These are phyloP conservation scores for Iguana delicatissima DNA, from an alignment of 2,797 vertebrate species.

Conservation along the genomic window DNA sequence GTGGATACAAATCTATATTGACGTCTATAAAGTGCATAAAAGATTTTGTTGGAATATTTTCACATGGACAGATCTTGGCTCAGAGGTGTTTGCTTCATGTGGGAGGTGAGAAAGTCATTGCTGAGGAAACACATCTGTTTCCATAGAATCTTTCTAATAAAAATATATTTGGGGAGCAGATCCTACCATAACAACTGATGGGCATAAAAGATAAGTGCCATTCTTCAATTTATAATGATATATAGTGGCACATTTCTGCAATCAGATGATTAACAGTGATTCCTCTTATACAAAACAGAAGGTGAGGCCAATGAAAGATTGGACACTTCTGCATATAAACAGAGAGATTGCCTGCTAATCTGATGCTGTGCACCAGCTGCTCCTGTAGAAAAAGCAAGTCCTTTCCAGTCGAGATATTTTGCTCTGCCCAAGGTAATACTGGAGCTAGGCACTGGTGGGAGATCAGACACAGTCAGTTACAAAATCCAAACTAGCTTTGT, in stretches of 20 bases:
- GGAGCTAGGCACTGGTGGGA: neutral
- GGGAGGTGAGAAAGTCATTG: neutral
- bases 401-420: fast-evolving
- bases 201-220: neutral
- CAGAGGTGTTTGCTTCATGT: fast-evolving
- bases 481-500: neutral
- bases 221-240: neutral
- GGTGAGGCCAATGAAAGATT: neutral
- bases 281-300: neutral
- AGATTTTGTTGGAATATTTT: neutral
- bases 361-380: neutral
- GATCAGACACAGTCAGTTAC: neutral
- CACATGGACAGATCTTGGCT: neutral
- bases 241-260: neutral
- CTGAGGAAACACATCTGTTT: neutral
- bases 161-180: neutral
- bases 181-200: fast-evolving
- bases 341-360: neutral
- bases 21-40: neutral
- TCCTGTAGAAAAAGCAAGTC: neutral
- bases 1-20: neutral
- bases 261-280: constrained; percentile 24
- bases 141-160: neutral
- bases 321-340: constrained; percentile 16
- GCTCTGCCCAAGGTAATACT: neutral